A percentile compares a stretch with the other conserved stretches of the same genome.
These are phyloP conservation scores for Apodemia zela DNA, from an alignment of 2,888 invertebrate species.

Conservation along the genomic window DNA sequence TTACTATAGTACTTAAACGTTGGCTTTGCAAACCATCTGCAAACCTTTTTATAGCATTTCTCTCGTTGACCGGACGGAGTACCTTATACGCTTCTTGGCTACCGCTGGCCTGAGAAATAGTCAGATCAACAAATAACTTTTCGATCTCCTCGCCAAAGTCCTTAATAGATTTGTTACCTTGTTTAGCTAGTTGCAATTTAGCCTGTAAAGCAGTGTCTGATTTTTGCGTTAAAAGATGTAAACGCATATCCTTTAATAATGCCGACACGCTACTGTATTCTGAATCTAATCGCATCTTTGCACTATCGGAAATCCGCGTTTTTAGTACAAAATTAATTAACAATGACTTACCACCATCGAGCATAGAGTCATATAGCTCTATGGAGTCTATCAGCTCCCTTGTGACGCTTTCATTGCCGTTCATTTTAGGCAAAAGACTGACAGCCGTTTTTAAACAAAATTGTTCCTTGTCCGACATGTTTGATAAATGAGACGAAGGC, in stretches of 20 bases:
- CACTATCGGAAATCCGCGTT: constrained; percentile 24
- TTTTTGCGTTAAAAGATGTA: constrained; percentile 25
- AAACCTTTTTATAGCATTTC: constrained; percentile 30
- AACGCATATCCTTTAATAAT: constrained; percentile 24
- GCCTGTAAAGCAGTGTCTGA: constrained; percentile 23
- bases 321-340: constrained; percentile 32
- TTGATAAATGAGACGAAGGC: not conserved
- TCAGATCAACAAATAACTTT: constrained; percentile 30
- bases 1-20: constrained; percentile 29
- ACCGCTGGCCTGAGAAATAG: constrained; percentile 32
- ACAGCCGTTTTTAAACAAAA: constrained; percentile 27
- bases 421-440: constrained; percentile 24
- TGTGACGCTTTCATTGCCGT: constrained; percentile 22
- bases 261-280: not conserved
- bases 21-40: constrained; percentile 29
- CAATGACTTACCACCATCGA: constrained; percentile 13
- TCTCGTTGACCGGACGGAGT: constrained; percentile 30
- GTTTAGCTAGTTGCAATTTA: constrained; percentile 17
- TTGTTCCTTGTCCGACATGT: not conserved
- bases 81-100: constrained; percentile 23
- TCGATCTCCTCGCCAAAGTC: constrained; percentile 24
- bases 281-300: constrained; percentile 22
- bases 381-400: constrained; percentile 24
- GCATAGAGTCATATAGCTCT: constrained; percentile 24
- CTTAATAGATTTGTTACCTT: constrained; percentile 22